A percentile compares a stretch with the other conserved stretches of the same genome.
Conservation (phyloP, 2,888 invertebrate species). For the Diarsia mendica region DNA sequence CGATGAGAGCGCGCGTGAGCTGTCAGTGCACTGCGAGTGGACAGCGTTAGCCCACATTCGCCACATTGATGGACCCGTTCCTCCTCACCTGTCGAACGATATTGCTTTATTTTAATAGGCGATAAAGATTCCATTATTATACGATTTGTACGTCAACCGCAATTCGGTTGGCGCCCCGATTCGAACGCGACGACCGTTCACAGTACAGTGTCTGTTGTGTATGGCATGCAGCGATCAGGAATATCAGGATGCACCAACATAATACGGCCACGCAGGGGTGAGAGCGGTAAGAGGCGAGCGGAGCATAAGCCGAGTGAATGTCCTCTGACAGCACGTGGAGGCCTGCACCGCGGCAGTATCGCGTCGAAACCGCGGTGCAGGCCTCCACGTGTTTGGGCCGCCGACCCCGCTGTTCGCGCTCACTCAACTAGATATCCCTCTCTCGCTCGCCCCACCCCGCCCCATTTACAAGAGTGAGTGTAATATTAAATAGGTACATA, state of each 20-base stretch:
- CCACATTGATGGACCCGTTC: conserved; percentile 91
- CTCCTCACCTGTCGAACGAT: conserved; percentile 88
- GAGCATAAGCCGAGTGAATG: conserved; percentile 80
- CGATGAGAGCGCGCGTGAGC: conserved; percentile 91
- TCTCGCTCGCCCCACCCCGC: conserved; percentile 68
- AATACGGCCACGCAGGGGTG: conserved; percentile 79
- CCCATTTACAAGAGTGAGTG: conserved; percentile 58
- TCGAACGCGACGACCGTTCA: conserved; percentile 80
- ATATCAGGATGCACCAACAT: conserved; percentile 87
- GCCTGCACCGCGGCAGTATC: conserved; percentile 83
- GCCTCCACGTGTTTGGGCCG: conserved; percentile 89
- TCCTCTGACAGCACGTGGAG: conserved; percentile 87
- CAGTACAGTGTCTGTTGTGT: conserved; percentile 86
- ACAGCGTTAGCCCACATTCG: conserved; percentile 93
- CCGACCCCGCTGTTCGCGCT: conserved; percentile 81
- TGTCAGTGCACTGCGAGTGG: conserved; percentile 94
- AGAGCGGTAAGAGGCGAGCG: conserved; percentile 75
- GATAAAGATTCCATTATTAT: conserved; percentile 73
- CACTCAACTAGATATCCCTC: conserved; percentile 72
- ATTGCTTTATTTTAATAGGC: conserved; percentile 74
- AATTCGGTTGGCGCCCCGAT: conserved; percentile 63
- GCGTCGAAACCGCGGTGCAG: conserved; percentile 81
- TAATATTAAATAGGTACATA: conserved; percentile 8
- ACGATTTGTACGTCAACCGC: conserved; percentile 54
- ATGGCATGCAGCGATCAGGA: conserved; percentile 86